These are phyloP conservation scores for Agonum fuliginosum DNA, from an alignment of 2,888 invertebrate genomes.

Conservation along the genomic window DNA sequence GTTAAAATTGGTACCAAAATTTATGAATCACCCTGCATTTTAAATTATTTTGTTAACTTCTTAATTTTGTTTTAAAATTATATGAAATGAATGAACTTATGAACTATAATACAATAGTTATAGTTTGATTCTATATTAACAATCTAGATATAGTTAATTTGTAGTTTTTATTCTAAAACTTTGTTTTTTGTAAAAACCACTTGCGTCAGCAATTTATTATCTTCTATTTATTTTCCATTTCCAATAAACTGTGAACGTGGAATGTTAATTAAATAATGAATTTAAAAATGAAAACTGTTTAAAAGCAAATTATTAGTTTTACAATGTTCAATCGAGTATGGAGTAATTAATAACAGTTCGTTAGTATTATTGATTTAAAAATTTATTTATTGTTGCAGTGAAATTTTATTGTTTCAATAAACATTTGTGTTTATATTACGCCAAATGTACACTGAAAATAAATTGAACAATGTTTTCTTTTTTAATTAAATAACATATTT, in stretches of 20 bases:
- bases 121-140: too few species aligned
- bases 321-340: neutral
- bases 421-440: conserved; percentile 3
- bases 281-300: neutral
- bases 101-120: too few species aligned
- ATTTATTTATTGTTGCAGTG: conserved; percentile 26
- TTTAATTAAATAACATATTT: neutral
- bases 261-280: conserved; percentile 19
- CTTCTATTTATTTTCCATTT: conserved; percentile 7
- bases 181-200: too few species aligned
- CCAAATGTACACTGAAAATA: conserved; percentile 22
- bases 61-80: too few species aligned
- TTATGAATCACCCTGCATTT: too few species aligned
- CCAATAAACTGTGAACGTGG: neutral
- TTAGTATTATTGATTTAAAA: conserved; percentile 19
- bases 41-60: too few species aligned
- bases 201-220: neutral
- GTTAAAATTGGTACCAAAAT: too few species aligned
- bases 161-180: too few species aligned
- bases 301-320: conserved; percentile 26
- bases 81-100: neutral
- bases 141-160: too few species aligned
- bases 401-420: conserved; percentile 32
- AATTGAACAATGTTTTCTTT: conserved; percentile 21
- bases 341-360: conserved; percentile 12